Evolutionary conservation across 2,113 vertebrate species (phyloP).

Genomic region (Apodemus sylvaticus): DNA sequence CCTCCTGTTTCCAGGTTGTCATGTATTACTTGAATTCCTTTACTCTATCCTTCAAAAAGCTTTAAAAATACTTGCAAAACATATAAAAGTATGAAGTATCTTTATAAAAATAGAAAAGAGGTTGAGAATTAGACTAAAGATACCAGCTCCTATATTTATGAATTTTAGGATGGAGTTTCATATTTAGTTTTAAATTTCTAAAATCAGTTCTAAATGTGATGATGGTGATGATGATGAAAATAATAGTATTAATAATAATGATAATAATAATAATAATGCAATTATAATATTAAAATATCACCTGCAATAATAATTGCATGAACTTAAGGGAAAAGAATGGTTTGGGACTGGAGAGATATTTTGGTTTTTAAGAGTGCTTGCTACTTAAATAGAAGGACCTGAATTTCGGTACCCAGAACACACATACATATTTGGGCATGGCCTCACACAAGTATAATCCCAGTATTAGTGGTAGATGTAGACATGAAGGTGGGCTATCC

Average conservation of each 20-base stretch:
- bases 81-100: slow-evolving; percentile 41
- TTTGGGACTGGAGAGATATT: neutral
- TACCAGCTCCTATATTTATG: neutral
- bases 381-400: neutral
- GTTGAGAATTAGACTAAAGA: neutral
- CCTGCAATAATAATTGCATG: neutral
- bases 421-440: neutral
- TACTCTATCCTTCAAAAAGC: neutral
- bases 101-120: slow-evolving; percentile 41
- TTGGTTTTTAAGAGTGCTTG: neutral
- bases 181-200: no score
- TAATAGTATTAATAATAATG: neutral
- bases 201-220: no score
- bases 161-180: no score
- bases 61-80: slow-evolving; percentile 29
- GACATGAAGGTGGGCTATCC: neutral
- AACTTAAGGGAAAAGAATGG: neutral
- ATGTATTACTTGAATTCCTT: slow-evolving; percentile 29
- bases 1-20: slow-evolving; percentile 52
- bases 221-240: no score
- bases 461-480: no score
- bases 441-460: neutral
- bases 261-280: neutral
- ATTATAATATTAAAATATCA: neutral
- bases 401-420: neutral